Conservation (phyloP, 2,113 vertebrate genomes). For the Neotragus moschatus region DNA sequence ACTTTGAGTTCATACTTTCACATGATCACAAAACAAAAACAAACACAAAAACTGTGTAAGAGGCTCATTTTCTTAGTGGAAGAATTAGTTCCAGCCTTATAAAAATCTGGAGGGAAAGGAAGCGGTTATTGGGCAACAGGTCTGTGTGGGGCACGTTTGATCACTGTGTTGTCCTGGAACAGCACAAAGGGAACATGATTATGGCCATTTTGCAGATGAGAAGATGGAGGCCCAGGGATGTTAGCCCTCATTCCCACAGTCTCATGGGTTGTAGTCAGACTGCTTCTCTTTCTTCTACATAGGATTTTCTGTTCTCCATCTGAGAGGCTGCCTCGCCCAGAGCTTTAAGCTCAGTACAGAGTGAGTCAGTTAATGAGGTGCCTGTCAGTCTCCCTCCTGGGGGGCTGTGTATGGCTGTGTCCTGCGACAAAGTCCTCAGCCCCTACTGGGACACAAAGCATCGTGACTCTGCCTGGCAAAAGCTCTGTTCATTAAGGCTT, state of each 20-base stretch:
- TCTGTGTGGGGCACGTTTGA: background rate
- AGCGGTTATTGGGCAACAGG: background rate
- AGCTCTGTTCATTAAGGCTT: background rate
- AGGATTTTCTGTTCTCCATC: background rate
- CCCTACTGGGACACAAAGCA: background rate
- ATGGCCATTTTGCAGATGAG: background rate
- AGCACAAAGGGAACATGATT: fast-evolving
- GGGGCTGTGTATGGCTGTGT: background rate
- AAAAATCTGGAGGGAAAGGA: background rate
- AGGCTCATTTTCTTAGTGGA: background rate
- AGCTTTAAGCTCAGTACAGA: background rate
- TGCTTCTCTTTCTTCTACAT: background rate
- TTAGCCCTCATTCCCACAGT: background rate
- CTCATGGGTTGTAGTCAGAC: background rate
- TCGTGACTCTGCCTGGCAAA: background rate
- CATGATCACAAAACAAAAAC: background rate
- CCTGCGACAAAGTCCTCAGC: background rate
- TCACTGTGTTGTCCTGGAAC: background rate
- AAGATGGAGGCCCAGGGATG: background rate
- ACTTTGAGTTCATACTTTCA: background rate
- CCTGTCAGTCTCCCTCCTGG: background rate
- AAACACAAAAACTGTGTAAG: background rate
- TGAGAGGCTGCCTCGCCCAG: fast-evolving
- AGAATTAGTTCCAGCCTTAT: background rate
- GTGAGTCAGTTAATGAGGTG: too few species aligned